Percentiles rank a stretch among this genome's conserved stretches.
These are phyloP conservation scores for Saccostrea echinata DNA, from an alignment of 1,140 invertebrate genomes.

Conservation along the genomic window DNA sequence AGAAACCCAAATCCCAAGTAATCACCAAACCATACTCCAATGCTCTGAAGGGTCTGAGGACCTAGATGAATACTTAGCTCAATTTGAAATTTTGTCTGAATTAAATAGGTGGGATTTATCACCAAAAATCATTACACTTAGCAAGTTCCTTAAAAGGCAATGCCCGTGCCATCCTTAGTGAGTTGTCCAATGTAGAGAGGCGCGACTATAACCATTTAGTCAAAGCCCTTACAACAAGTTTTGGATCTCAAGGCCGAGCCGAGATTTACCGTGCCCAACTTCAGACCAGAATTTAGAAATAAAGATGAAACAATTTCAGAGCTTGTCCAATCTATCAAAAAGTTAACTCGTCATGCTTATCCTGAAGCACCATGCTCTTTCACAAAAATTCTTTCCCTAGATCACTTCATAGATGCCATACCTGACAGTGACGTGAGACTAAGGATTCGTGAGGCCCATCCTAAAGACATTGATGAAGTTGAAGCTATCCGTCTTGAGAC, in stretches of 20 bases:
- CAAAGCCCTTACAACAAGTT: slow-evolving; percentile 32
- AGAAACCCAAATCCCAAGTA: not conserved
- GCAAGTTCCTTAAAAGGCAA: slow-evolving; percentile 36
- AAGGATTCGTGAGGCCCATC: slow-evolving; percentile 6
- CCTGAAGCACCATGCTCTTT: too few relatives aligned
- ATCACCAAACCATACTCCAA: not conserved
- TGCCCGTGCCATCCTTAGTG: too few relatives aligned
- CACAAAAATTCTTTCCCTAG: too few relatives aligned
- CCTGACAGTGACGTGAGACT: slow-evolving; percentile 39
- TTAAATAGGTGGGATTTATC: slow-evolving; percentile 41
- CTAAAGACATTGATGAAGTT: slow-evolving; percentile 37
- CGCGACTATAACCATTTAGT: too few relatives aligned
- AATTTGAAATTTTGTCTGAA: slow-evolving; percentile 52
- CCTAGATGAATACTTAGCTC: too few relatives aligned
- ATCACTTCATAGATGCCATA: slow-evolving; percentile 43
- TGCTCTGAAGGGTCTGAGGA: slow-evolving; percentile 33
- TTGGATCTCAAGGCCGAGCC: slow-evolving; percentile 27
- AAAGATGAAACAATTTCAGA: slow-evolving; percentile 38
- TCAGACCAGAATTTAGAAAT: slow-evolving; percentile 21
- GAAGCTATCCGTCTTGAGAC: too few relatives aligned
- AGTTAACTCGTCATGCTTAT: too few relatives aligned
- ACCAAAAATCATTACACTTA: slow-evolving; percentile 40
- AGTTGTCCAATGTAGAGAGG: too few relatives aligned
- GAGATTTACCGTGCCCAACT: too few relatives aligned
- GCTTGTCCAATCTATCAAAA: slow-evolving; percentile 46